Conservation (phyloP, 37 sponge, comb jelly and placozoan species). For the Oopsacas minuta region DNA sequence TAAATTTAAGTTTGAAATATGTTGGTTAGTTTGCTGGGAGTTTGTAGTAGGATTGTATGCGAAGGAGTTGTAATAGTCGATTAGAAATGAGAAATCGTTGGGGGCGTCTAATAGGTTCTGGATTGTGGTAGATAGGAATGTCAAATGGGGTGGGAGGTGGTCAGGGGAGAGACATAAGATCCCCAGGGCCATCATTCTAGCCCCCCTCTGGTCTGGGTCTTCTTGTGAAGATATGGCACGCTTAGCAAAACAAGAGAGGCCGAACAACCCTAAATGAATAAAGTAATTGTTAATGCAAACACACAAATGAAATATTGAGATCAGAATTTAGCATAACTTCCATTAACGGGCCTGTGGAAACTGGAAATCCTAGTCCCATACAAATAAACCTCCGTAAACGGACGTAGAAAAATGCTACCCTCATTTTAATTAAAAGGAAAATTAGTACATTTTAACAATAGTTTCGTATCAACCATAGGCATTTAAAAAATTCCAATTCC, state of each 20-base stretch:
- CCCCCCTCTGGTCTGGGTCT: constrained; percentile 44
- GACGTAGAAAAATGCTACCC: too few species aligned
- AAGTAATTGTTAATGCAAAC: constrained; percentile 41
- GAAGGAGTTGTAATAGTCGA: background rate
- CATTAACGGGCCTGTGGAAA: too few species aligned
- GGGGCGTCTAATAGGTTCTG: background rate
- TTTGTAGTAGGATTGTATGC: background rate
- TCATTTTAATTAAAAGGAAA: too few species aligned
- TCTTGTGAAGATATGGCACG: constrained; percentile 63
- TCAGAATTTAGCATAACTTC: too few species aligned
- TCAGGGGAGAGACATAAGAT: constrained; percentile 52
- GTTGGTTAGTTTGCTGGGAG: background rate
- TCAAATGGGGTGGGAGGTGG: constrained; percentile 62
- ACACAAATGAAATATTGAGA: too few species aligned
- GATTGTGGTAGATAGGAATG: constrained; percentile 33
- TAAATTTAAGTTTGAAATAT: background rate
- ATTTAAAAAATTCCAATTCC: too few species aligned
- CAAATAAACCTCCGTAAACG: too few species aligned
- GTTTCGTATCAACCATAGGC: too few species aligned
- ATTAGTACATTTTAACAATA: too few species aligned
- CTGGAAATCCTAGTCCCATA: too few species aligned
- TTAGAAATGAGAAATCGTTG: background rate
- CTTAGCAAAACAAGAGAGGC: constrained; percentile 77
- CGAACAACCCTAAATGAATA: constrained; percentile 54
- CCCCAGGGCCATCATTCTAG: constrained; percentile 91